Conservation (phyloP, 2,113 vertebrate genomes). For the Reinhardtius hippoglossoides region DNA sequence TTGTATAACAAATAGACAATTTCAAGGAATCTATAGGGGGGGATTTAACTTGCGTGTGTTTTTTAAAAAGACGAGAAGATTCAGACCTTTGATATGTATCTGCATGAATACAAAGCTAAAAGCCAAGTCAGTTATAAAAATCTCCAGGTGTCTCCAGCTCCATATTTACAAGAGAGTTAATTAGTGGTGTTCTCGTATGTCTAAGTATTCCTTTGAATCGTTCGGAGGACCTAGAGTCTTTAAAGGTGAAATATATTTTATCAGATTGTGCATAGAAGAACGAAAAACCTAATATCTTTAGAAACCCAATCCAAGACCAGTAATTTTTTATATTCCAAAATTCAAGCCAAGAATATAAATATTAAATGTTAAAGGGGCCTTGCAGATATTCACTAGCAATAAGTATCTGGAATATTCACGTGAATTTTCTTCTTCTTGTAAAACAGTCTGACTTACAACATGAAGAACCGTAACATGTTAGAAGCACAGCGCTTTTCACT, state of each 20-base stretch:
- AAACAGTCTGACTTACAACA: slow-evolving; percentile 14
- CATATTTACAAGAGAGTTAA: neutral
- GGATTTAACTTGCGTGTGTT: slow-evolving; percentile 5
- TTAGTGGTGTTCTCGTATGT: neutral
- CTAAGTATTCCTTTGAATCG: slow-evolving; percentile 6
- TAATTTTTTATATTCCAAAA: neutral
- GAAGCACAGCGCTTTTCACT: slow-evolving; percentile 41
- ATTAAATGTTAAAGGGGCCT: neutral
- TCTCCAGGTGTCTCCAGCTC: neutral
- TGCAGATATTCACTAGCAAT: slow-evolving; percentile 3
- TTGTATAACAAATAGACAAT: slow-evolving; percentile 5
- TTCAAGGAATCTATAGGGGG: neutral
- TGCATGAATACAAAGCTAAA: neutral
- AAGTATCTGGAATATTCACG: slow-evolving; percentile 40
- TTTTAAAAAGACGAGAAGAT: neutral
- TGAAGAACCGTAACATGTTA: slow-evolving; percentile 57
- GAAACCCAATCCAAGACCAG: neutral
- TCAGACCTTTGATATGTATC: neutral
- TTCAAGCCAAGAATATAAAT: neutral
- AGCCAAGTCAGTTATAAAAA: neutral
- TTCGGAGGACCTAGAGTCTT: neutral
- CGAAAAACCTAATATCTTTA: neutral
- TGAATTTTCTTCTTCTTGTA: slow-evolving; percentile 17
- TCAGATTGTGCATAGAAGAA: neutral
- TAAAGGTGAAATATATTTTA: neutral